Evolutionary conservation across 2,113 vertebrate species (phyloP), one percentile per base, ranked within the genome.

Genomic region (Perccottus glenii): DNA sequence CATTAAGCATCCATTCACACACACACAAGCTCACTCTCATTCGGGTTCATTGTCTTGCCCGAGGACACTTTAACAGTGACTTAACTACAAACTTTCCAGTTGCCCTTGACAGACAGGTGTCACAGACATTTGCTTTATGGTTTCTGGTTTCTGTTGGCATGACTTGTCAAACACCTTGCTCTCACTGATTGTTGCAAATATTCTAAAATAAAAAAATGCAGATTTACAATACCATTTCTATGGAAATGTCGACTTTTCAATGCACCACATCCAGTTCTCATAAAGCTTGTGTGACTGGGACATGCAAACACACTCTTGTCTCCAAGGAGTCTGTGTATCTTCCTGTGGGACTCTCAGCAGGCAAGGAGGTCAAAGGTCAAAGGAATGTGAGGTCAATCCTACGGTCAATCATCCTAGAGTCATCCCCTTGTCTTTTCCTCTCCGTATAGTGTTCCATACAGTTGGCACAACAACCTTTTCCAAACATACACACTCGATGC

Each of bases 321-420:
- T 51, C 68, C 51, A 3, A 33, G 35, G 48, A 64, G 44, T 63
- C 66, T 42, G 64, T 4, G 40, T 27, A 44, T 53, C 63, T 85
- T 86, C 82, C 84, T 78, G 77, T 63, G 66, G 65, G 77, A 77
- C 9, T 58, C 76, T 75, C 71, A 60, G 65, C 50, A 67, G 62
- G 46, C 38, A 55, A 64, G 48, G 49, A 65, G 77, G 72, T 79
- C 67, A 75, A 56, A 77, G 85, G 62, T 76, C 11, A 5, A 67
- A 71, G 58, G 57, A 70, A 74, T 71, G 63, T 49, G 9, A 15
- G 61, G 50, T 64, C 32, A 12, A 4, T 15, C 33, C 57, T 12
- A 47, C 48, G 67, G 44, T 16, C 50, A 12, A 47, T 36, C 11
- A 35, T 36, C 1, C 53, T 71, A 6, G 3, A 47, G 47, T n/a